These are phyloP conservation scores for Embiotoca jacksoni DNA, from an alignment of 2,113 vertebrate species.

Conservation along the genomic window DNA sequence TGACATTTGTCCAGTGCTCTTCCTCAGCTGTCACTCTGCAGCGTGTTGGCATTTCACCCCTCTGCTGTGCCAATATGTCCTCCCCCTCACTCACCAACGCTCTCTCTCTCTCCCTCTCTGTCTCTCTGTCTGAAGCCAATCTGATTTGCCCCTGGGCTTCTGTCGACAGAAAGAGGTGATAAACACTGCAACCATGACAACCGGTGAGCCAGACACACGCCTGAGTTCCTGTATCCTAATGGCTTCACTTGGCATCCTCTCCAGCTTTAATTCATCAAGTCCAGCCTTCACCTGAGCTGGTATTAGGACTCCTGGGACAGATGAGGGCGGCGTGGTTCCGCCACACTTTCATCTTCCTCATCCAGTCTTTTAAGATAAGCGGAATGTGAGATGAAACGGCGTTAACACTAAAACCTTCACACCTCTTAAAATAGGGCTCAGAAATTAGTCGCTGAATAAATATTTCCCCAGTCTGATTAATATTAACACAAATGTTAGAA, in stretches of 20 bases:
- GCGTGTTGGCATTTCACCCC: conserved; percentile 80
- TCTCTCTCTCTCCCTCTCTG: conserved; percentile 33
- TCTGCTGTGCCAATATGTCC: conserved; percentile 75
- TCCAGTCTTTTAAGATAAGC: conserved; percentile 51
- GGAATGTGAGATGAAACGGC: conserved; percentile 41
- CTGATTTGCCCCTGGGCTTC: conserved; percentile 81
- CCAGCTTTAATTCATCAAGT: conserved; percentile 65
- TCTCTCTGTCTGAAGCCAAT: conserved; percentile 77
- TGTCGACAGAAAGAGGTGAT: conserved; percentile 80
- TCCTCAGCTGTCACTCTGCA: conserved; percentile 65
- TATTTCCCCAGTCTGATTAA: conserved; percentile 42
- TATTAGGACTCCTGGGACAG: conserved; percentile 45
- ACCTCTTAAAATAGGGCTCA: conserved; percentile 36
- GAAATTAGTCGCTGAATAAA: conserved; percentile 54
- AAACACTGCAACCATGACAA: conserved; percentile 84
- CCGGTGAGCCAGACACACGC: conserved; percentile 67
- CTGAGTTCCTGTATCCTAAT: conserved; percentile 69
- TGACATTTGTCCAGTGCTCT: conserved; percentile 76
- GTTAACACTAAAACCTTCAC: conserved; percentile 39
- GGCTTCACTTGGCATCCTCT: conserved; percentile 69
- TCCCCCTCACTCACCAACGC: conserved; percentile 74
- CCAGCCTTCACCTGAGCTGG: conserved; percentile 65
- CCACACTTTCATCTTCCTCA: conserved; percentile 35
- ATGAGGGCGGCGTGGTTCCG: conserved; percentile 28
- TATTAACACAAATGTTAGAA: conserved; percentile 51